These are phyloP conservation scores for Gymnogyps californianus DNA, from an alignment of 2,113 vertebrate species.

Conservation along the genomic window DNA sequence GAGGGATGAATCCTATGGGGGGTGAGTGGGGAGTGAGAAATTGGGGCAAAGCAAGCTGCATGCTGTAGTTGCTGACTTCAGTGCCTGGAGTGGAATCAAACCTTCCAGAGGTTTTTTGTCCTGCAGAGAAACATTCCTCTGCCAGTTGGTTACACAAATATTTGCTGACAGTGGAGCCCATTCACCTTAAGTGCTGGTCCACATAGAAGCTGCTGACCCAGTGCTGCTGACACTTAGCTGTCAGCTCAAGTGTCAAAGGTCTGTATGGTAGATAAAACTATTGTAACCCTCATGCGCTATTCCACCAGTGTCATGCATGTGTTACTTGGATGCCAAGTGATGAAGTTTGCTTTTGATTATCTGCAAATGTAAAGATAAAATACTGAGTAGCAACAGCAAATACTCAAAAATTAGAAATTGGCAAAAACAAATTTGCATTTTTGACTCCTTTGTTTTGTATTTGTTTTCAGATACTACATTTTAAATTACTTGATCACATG, in stretches of 20 bases:
- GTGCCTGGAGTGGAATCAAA: neutral
- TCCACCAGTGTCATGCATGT: neutral
- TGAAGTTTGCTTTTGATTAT: neutral
- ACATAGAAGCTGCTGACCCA: neutral
- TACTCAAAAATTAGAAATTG: neutral
- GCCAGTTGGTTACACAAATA: neutral
- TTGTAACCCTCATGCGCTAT: accelerated
- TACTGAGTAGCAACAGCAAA: neutral
- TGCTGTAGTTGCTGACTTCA: neutral
- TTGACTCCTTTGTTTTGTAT: neutral
- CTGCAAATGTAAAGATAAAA: neutral
- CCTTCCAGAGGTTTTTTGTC: neutral
- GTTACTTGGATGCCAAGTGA: neutral
- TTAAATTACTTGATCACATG: neutral
- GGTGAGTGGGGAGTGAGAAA: neutral
- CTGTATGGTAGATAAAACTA: neutral
- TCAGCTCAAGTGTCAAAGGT: neutral
- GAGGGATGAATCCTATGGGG: neutral
- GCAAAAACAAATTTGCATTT: neutral
- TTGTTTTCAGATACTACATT: neutral
- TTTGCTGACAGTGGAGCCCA: neutral
- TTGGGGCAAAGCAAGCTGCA: neutral
- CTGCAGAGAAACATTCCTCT: neutral
- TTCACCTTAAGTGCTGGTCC: neutral
- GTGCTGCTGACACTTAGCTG: neutral